Evolutionary conservation across 2,797 vertebrate genomes (phyloP), one percentile per base, ranked within the genome.

Genomic region (Chaetophractus vellerosus): DNA sequence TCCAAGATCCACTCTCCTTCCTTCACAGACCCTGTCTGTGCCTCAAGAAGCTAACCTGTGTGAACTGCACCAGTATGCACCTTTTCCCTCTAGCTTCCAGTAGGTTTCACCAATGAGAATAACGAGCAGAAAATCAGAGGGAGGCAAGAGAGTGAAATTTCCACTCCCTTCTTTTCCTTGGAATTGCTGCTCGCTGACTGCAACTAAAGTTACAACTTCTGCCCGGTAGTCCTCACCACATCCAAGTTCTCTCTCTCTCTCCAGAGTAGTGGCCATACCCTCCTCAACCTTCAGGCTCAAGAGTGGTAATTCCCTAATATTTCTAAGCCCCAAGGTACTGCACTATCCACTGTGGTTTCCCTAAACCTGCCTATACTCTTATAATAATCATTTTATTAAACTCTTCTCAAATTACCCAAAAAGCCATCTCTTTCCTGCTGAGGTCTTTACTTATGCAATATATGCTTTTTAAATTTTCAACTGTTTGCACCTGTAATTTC

Each of bases 401-500:
- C 5, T 81, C 28, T 71, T 91, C 68, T 86, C 59, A 86, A 90
- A 79, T 95, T 75, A 55, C 10, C 38, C 41, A 91, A n/a, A 31
- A 41, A 66, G 2, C 33, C 23, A 72, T 38, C 19, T 63, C 38
- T 92, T 66, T 72, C 52, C 82, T 82, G 19, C 48, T 91, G 57
- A 92, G 38, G 88, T 69, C 26, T 15, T 94, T 89, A 79, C 24
- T 85, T 66, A 92, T 10, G 9, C 24, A 90, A 81, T 87, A 90
- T 87, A 71, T 15, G 9, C 88, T 52, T 90, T 85, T 95, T 91
- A 74, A 92, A 71, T 91, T 93, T 33, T 79, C 75, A 18, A 45
- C 82, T 94, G 61, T 82, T 96, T 94, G 16, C 19, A 91, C n/a
- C 50, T 88, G 68, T 79, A 84, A 85, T 90, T 96, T 96, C 55